Base-by-base conservation (phyloP, 2,797 vertebrate genomes). In the Cyprinodon diabolis region DNA sequence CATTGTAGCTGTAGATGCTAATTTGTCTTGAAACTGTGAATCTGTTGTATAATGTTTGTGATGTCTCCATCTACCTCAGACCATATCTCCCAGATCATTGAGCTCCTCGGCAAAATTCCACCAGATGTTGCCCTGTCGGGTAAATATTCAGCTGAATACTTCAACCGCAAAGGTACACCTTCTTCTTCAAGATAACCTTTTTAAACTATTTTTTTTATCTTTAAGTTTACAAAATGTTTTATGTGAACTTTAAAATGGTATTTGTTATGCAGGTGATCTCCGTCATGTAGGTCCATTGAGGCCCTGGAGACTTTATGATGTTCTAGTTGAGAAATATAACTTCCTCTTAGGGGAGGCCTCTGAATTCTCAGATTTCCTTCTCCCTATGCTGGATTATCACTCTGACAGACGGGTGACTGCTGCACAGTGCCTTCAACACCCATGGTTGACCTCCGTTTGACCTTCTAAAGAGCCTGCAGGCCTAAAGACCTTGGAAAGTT, bases 81-180 rank as follows among this genome's bases (percentile, higher is more conserved):
- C 86, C 96, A 97, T 0, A 92, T 97, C 62, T 95, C 94, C 77
- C 89, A 94, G 76, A 96, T 97, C 73, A 93, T 94, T 37, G 95
- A 96, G 76, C 94, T 96, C 74, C 91, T 97, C 30, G 96, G 96
- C 68, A 95, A 91, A 88, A 96, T 97, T 69, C 96, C 96, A 66
- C 84, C 91, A 51, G 86, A 89, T 72, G 87, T 95, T 25, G 91
- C 92, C 65, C 82, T 95, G 62, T 95, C 94, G 10, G 95, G 96
- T 40, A 96, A 95, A 87, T 94, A 95, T 77, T 94, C 93, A n/a
- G 84, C 92, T 58, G 86, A 93, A 4, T 96, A 96, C 91, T 97
- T 97, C 84, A 94, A 79, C 85, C 92, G 76, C 56, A 95, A 92
- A 92, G 96, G 97, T 97, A 83, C 88, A 85, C 40, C 23, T 43